Percentiles rank a stretch among this genome's conserved stretches.
Evolutionary conservation across 1,140 invertebrate genomes (phyloP).

Genomic region (Coenobita brevimanus): DNA sequence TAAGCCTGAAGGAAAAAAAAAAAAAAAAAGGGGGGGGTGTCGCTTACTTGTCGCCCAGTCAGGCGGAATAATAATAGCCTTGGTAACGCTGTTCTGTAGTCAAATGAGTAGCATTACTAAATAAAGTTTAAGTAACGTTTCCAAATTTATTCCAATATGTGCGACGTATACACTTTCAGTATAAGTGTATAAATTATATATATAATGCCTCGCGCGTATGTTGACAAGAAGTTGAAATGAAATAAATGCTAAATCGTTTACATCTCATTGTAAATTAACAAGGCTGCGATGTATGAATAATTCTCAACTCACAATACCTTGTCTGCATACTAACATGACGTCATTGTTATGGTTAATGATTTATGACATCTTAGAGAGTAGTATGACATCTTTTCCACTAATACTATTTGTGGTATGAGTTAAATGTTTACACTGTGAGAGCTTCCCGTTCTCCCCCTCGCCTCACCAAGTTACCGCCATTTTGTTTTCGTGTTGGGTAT

Average conservation of each 20-base stretch:
- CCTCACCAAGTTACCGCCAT: conserved; percentile 45
- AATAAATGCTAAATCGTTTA: conserved; percentile 20
- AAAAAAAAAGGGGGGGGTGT: too few species aligned
- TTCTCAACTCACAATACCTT: background rate
- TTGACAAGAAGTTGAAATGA: background rate
- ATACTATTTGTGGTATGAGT: background rate
- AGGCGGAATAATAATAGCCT: background rate
- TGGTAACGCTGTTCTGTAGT: background rate
- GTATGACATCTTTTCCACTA: background rate
- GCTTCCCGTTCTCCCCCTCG: conserved; percentile 41
- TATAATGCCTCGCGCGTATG: background rate
- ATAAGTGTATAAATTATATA: background rate
- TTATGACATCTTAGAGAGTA: background rate
- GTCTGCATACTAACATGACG: background rate
- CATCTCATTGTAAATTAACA: conserved; percentile 44
- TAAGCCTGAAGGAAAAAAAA: too few species aligned
- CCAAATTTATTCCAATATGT: background rate
- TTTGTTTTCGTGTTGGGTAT: conserved; percentile 63
- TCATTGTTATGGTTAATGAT: background rate
- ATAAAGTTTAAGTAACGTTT: conserved; percentile 6
- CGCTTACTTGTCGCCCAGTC: background rate
- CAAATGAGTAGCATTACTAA: conserved; percentile 39
- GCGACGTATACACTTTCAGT: background rate
- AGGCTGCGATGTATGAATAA: background rate
- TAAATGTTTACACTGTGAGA: conserved; percentile 26